A percentile compares a stretch with the other conserved stretches of the same genome.
These are phyloP conservation scores for Myodes glareolus DNA, from an alignment of 2,113 vertebrate genomes.

Conservation along the genomic window DNA sequence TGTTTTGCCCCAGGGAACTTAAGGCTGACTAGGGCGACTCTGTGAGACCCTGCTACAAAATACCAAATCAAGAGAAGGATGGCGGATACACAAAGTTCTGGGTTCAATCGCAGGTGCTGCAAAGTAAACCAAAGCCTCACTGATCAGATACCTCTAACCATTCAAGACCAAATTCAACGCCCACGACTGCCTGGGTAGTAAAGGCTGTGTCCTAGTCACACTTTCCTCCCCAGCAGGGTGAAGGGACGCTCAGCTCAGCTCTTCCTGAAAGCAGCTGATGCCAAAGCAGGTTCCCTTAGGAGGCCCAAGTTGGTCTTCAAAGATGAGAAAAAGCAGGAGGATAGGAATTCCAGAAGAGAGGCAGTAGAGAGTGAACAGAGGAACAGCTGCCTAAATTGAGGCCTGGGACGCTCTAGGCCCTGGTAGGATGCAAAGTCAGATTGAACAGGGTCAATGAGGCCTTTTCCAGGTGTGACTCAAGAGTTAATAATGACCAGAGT, in stretches of 20 bases:
- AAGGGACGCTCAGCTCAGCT: too few relatives aligned
- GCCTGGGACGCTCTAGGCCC: too few relatives aligned
- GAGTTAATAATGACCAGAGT: not conserved
- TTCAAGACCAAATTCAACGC: not conserved
- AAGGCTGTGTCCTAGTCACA: accelerated
- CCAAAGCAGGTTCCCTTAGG: slow-evolving; percentile 11
- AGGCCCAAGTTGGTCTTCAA: not conserved
- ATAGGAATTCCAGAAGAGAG: not conserved
- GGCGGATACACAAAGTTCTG: not conserved
- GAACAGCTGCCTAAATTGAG: not conserved
- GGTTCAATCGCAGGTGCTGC: not conserved
- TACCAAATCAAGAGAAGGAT: not conserved
- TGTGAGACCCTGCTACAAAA: not conserved
- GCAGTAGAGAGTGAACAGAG: not conserved
- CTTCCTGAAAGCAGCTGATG: not conserved
- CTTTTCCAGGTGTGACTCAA: not conserved
- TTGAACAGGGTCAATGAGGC: not conserved
- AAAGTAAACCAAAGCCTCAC: not conserved
- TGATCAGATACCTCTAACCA: not conserved
- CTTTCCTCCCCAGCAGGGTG: not conserved
- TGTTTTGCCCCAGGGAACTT: not conserved
- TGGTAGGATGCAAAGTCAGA: not conserved
- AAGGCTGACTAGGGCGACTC: not conserved
- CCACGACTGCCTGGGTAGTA: not conserved
- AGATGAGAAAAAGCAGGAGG: not conserved